A percentile compares a stretch with the other conserved stretches of the same genome.
These are phyloP conservation scores for Bruchidius siliquastri DNA, from an alignment of 2,888 invertebrate genomes.

Conservation along the genomic window DNA sequence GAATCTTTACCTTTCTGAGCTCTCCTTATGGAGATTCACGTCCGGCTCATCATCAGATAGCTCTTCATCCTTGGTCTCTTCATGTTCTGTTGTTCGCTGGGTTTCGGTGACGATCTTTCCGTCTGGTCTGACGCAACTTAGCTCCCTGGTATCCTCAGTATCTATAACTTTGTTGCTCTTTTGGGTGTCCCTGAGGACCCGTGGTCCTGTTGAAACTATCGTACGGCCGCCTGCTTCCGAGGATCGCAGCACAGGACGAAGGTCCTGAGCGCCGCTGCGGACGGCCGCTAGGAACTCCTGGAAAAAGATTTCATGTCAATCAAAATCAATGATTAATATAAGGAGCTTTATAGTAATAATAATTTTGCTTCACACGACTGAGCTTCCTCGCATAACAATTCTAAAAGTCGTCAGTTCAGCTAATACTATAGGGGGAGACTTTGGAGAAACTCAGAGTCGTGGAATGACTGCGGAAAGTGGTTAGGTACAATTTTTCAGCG, in stretches of 20 bases:
- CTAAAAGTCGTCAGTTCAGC: too few species aligned
- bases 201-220: conserved; percentile 64
- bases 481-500: too few species aligned
- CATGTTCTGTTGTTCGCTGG: conserved; percentile 77
- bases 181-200: conserved; percentile 69
- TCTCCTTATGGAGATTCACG: conserved; percentile 50
- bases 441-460: too few species aligned
- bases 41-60: conserved; percentile 58
- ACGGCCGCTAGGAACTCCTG: conserved; percentile 76
- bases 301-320: conserved; percentile 30
- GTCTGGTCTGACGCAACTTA: conserved; percentile 72
- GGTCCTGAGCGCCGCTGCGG: conserved; percentile 59
- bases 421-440: too few species aligned
- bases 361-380: too few species aligned
- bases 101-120: conserved; percentile 84
- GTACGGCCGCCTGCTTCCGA: conserved; percentile 59
- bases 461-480: too few species aligned
- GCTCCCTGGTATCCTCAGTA: conserved; percentile 77
- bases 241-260: conserved; percentile 62
- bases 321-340: too few species aligned
- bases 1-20: conserved; percentile 41
- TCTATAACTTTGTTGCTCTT: conserved; percentile 78
- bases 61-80: conserved; percentile 77
- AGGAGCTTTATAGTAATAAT: too few species aligned
- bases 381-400: too few species aligned